Evolutionary conservation across 2,113 vertebrate species (phyloP).

Genomic region (Zapornia atra): DNA sequence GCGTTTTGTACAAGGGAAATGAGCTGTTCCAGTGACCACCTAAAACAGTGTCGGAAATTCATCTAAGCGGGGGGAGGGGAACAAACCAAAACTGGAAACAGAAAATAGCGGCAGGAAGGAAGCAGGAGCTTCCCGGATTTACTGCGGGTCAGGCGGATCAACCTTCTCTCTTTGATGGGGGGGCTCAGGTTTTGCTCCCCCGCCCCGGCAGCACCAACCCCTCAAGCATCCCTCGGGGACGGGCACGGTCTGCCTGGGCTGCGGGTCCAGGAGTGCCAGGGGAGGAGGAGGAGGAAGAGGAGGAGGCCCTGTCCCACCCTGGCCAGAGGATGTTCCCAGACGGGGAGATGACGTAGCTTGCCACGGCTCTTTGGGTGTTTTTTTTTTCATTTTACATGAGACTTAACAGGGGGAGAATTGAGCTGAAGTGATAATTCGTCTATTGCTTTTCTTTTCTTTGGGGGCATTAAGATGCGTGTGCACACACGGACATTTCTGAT

Average conservation of each 20-base stretch:
- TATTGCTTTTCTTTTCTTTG: neutral
- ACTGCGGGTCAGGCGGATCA: neutral
- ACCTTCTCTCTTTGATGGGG: neutral
- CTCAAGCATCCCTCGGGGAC: neutral
- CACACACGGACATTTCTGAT: neutral
- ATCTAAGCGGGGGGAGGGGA: rapidly evolving
- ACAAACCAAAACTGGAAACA: neutral
- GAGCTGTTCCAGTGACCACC: neutral
- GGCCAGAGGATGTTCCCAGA: neutral
- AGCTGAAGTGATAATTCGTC: neutral
- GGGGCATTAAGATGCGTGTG: neutral
- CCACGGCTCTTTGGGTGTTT: no score
- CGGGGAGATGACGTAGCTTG: neutral
- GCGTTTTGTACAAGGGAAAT: neutral
- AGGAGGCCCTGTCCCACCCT: neutral
- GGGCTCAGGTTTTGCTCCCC: neutral
- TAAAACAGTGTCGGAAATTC: neutral
- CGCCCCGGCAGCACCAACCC: neutral
- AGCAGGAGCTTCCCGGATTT: neutral
- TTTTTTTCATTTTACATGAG: neutral
- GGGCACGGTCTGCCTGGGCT: neutral
- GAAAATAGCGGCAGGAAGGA: rapidly evolving
- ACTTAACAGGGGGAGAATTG: neutral
- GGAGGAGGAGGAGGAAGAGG: neutral
- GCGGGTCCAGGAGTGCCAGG: neutral